These are phyloP conservation scores for Smittia sp. DNA, from an alignment of 2,888 invertebrate species.

Conservation along the genomic window DNA sequence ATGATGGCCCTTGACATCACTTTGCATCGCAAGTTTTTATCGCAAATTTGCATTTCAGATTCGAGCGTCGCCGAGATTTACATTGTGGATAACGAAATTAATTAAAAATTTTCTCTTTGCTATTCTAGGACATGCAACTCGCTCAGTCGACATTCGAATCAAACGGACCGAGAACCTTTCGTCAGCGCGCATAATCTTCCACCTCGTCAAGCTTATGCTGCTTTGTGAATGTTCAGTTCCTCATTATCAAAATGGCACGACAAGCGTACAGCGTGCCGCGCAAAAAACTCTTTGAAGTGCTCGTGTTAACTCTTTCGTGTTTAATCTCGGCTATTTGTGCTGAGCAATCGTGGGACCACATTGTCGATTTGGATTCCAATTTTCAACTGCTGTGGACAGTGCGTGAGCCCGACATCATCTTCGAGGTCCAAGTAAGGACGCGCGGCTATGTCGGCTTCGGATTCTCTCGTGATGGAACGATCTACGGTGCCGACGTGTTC, in stretches of 20 bases:
- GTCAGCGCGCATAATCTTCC: not conserved
- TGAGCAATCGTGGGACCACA: conserved; percentile 55
- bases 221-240: conserved; percentile 10
- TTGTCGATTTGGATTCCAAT: conserved; percentile 58
- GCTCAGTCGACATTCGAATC: conserved; percentile 1
- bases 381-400: conserved; percentile 68
- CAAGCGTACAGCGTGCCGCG: conserved; percentile 38
- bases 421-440: conserved; percentile 79
- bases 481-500: conserved; percentile 81
- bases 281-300: conserved; percentile 34
- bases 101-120: conserved; percentile 22
- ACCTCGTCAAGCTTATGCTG: conserved; percentile 17
- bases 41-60: not conserved
- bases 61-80: not conserved
- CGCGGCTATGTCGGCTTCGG: conserved; percentile 85
- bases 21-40: conserved; percentile 25
- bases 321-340: conserved; percentile 21
- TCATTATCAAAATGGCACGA: conserved; percentile 30
- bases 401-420: conserved; percentile 73
- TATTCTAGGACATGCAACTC: not conserved
- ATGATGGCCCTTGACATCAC: conserved; percentile 21
- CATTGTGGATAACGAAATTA: conserved; percentile 28
- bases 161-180: conserved; percentile 18
- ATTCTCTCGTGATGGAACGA: conserved; percentile 75
- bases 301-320: conserved; percentile 16